Conservation (phyloP, 23 tunicate genomes). For the Botrylloides violaceus region DNA sequence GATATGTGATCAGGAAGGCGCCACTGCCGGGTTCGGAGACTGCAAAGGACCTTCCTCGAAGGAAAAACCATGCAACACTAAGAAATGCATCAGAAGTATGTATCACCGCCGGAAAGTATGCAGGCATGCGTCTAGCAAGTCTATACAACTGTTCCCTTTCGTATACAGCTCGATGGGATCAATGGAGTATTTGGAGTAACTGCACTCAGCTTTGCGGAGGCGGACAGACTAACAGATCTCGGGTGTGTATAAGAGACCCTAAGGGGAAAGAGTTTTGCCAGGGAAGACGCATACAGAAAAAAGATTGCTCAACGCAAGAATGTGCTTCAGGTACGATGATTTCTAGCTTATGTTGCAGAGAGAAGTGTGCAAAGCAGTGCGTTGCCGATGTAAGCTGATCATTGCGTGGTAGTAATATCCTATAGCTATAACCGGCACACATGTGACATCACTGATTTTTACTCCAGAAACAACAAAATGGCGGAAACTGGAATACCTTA, state of each 20-base stretch:
- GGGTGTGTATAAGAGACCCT: constrained; percentile 6
- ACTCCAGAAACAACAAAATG: too few relatives aligned
- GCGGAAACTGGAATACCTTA: background rate
- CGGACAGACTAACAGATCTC: background rate
- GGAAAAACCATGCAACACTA: background rate
- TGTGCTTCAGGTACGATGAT: constrained; percentile 4
- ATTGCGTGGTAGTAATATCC: too few relatives aligned
- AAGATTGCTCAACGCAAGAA: background rate
- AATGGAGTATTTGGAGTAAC: background rate
- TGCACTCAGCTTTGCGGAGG: background rate
- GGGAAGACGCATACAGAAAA: background rate
- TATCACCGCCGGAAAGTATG: background rate
- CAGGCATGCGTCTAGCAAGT: background rate
- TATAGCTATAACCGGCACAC: too few relatives aligned
- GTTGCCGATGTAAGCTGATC: too few relatives aligned
- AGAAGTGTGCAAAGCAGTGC: too few relatives aligned
- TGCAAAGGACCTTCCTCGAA: background rate
- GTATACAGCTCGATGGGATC: background rate
- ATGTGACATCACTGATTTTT: too few relatives aligned
- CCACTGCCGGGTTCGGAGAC: background rate
- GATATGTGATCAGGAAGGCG: background rate
- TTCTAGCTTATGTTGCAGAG: too few relatives aligned
- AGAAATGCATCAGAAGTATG: constrained; percentile 11
- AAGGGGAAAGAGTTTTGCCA: background rate
- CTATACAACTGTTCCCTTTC: background rate